Evolutionary conservation across 2,797 vertebrate genomes (phyloP).

Genomic region (Kryptopterus vitreolus): DNA sequence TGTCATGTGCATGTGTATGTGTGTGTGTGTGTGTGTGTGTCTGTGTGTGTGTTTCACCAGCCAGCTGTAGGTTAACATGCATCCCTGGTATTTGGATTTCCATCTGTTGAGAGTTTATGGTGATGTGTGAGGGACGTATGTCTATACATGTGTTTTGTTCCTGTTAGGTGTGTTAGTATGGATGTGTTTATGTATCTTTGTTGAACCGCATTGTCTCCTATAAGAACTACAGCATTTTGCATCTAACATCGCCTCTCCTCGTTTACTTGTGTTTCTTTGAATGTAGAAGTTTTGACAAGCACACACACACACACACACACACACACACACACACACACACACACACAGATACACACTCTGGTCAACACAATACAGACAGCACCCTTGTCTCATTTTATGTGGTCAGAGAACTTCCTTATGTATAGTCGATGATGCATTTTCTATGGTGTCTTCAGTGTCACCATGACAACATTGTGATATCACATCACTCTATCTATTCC

Average conservation of each 20-base stretch:
- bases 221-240: too few species aligned
- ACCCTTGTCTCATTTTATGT: not conserved
- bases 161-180: not conserved
- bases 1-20: conserved; percentile 11
- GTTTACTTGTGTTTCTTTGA: conserved; percentile 21
- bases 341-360: too few species aligned
- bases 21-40: conserved; percentile 29
- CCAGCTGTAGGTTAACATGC: conserved; percentile 71
- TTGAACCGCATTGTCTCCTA: not conserved
- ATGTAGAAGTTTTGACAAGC: not conserved
- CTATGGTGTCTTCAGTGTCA: not conserved
- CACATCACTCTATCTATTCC: not conserved
- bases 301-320: not conserved
- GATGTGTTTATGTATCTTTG: not conserved
- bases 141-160: not conserved
- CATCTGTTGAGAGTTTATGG: conserved; percentile 63
- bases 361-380: too few species aligned
- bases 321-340: not conserved
- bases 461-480: not conserved
- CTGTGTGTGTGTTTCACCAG: conserved; percentile 36
- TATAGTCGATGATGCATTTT: not conserved
- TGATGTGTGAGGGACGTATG: conserved; percentile 45
- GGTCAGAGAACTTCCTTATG: not conserved
- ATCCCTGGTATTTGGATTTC: conserved; percentile 75
- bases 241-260: not conserved